Conservation (phyloP, 2,888 invertebrate genomes). For the Crocallis elinguaria region DNA sequence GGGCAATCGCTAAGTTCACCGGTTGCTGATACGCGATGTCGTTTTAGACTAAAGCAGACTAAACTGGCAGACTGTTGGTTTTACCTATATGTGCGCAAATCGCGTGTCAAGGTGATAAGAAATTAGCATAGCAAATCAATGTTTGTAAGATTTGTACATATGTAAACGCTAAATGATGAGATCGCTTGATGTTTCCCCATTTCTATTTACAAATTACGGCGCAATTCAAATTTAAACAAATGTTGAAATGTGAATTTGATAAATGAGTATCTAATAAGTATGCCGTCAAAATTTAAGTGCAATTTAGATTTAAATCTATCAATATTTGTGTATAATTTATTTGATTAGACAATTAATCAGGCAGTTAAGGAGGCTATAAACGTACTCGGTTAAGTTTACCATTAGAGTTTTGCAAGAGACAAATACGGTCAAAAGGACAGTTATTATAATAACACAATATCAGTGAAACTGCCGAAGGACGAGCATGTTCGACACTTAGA, state of each 20-base stretch:
- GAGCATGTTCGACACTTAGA: too few species aligned
- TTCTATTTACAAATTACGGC: conserved; percentile 37
- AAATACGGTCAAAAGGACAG: too few species aligned
- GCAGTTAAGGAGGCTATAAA: not conserved
- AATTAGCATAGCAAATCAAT: conserved; percentile 63
- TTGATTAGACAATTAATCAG: not conserved
- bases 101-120: conserved; percentile 62
- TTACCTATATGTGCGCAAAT: conserved; percentile 53
- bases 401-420: too few species aligned
- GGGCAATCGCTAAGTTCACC: conserved; percentile 58
- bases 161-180: conserved; percentile 29
- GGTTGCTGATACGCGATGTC: conserved; percentile 26
- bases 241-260: conserved; percentile 10
- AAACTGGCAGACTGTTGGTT: conserved; percentile 34
- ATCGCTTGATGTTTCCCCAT: conserved; percentile 33
- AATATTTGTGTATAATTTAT: not conserved
- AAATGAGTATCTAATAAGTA: conserved; percentile 2
- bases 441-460: too few species aligned
- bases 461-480: too few species aligned
- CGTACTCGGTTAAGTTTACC: not conserved
- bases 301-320: not conserved
- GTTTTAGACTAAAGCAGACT: conserved; percentile 21
- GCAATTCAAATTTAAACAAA: too few species aligned
- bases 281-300: not conserved
- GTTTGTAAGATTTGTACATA: conserved; percentile 44